phyloP scores from a whole-genome alignment of 2,888 invertebrate species.

The Nowickia ferox region DNA sequence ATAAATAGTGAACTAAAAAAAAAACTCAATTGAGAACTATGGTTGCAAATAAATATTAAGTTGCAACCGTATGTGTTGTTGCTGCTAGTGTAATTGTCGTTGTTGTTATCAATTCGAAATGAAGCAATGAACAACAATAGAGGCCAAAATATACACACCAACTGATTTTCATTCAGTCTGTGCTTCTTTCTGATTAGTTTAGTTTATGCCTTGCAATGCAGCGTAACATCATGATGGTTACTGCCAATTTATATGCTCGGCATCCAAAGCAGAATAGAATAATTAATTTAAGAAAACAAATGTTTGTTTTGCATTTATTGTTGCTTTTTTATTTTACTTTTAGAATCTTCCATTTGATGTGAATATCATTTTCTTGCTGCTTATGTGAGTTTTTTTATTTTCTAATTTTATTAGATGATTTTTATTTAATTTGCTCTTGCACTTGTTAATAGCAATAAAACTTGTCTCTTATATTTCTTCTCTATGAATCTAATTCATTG shows the following conservation, averaged over 20 bases:
- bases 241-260: constrained; percentile 33
- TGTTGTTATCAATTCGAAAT: constrained; percentile 56
- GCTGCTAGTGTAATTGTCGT: constrained; percentile 3
- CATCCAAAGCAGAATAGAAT: background rate
- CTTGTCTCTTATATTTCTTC: constrained; percentile 12
- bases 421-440: constrained; percentile 48
- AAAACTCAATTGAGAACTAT: constrained; percentile 41
- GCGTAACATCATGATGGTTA: constrained; percentile 30
- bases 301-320: constrained; percentile 40
- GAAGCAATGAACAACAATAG: constrained; percentile 33
- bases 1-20: constrained; percentile 16
- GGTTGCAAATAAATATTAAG: constrained; percentile 47
- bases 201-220: constrained; percentile 26
- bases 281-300: constrained; percentile 30
- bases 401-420: constrained; percentile 33
- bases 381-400: background rate
- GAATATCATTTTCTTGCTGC: background rate
- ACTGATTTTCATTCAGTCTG: constrained; percentile 52
- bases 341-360: constrained; percentile 39
- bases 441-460: constrained; percentile 51
- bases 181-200: constrained; percentile 7
- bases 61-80: constrained; percentile 20
- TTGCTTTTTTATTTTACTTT: background rate
- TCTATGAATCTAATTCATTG: constrained; percentile 1
- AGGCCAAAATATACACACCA: constrained; percentile 43